Base-by-base conservation (phyloP, 2,888 invertebrate species). In the Neoitamus cyanurus region DNA sequence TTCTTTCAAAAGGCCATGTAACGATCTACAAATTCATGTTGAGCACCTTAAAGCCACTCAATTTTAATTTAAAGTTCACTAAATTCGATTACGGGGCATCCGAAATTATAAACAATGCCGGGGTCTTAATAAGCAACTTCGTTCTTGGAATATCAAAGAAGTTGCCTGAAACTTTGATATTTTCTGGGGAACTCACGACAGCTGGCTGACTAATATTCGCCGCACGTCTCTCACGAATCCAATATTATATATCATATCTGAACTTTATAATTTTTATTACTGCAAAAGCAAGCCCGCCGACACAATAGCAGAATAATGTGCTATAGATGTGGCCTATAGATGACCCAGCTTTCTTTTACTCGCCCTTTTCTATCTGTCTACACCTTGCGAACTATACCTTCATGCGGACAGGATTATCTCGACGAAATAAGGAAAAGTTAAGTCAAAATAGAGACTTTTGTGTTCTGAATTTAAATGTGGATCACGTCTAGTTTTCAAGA, bases 361-460 rank as follows among this genome's bases (percentile, higher is more conserved):
- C 78, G 25, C 34, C 58, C 25, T 58, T 58, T 34, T 58, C 31
- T 37, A 20, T 34, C 78, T 58, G 48, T 80, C 46, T 58, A 48
- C 78, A 58, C 78, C 78, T 58, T 80, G 58, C 5, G 20, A 58
- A 9, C 48, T 25, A 48, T 80, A 31, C 78, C 34, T 48, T 48
- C 48, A 30, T 15, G 31, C n/a, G 15, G 30, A 48, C 78, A 48
- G 58, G 37, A 80, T 80, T 58, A 80, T 58, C 28, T 58, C 20
- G 34, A 34, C 34, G 82, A 82, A 82, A 82, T 69, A 82, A 82
- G 82, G 69, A 82, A 82, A 82, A 82, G 82, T 82, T 82, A 69
- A 36, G 69, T 82, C 82, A 82, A 82, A 82, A 82, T 82, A 37
- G 82, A 82, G 69, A 82, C 82, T 82, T 82, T 82, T 82, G 82